Base-by-base conservation (phyloP, 2,888 invertebrate species). In the Coremacera marginata region DNA sequence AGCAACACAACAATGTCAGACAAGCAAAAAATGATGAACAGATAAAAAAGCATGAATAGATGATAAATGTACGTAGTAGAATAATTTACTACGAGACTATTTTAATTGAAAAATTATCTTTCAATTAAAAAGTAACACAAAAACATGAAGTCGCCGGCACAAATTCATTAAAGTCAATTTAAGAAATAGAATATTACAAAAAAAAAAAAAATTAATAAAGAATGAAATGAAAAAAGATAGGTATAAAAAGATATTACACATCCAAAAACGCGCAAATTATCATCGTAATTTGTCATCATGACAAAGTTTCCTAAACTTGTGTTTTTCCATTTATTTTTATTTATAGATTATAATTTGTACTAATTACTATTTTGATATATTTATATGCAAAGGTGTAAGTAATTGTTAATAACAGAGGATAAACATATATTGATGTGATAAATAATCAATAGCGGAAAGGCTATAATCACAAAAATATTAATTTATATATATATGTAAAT, bases 331-430 rank as follows among this genome's bases (percentile, higher is more conserved):
- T n/a, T n/a, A n/a, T n/a, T n/a, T n/a, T n/a, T n/a, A n/a, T n/a
- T n/a, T n/a, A n/a, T n/a, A n/a, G n/a, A n/a, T n/a, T n/a, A 8
- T n/a, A 31, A 70, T 31, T 70, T 70, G 19, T 70, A 70, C 22
- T 31, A 4, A 16, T 22, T 19, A 7, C 7, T 55, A 55, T 14
- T 9, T 55, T 3, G 7, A 19, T 19, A 19, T 3, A 55, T 55
- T 3, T 31, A 31, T 31, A 55, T 55, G 70, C 16, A 70, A 16
- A 49, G 25, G 44, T 22, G 16, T 67, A 27, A 7, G 11, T 67
- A 11, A 19, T 14, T 55, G 55, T 25, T 7, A 14, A 55, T 55
- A 19, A 1, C 25, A 27, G 4, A 22, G 1, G 9, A 27, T 14
- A 60, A 25, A 19, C 60, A 60, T 14, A n/a, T n/a, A n/a, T n/a